phyloP scores from a whole-genome alignment of 2,113 vertebrate genomes.

The Lanius collurio region DNA sequence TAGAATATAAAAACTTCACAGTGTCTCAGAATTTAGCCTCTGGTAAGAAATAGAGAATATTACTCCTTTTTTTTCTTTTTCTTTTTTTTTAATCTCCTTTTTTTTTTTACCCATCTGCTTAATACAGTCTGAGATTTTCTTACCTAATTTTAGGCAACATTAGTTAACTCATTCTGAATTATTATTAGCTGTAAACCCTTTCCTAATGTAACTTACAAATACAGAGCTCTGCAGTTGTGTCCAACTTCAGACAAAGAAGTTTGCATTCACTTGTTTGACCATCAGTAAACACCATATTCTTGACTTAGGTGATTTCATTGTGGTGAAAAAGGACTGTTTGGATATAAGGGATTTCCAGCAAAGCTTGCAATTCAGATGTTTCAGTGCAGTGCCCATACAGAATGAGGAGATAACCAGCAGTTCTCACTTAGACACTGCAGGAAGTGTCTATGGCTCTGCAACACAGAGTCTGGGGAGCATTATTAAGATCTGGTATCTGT shows the following conservation, averaged over 20 bases:
- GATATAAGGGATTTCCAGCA: neutral
- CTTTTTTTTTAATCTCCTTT: neutral
- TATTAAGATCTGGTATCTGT: neutral
- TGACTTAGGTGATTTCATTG: neutral
- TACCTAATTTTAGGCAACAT: neutral
- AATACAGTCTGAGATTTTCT: neutral
- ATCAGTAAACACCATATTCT: neutral
- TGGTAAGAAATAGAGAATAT: neutral
- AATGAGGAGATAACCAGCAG: neutral
- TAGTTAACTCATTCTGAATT: neutral
- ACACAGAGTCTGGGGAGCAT: neutral
- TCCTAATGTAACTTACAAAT: neutral
- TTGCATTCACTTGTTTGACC: neutral
- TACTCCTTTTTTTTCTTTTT: neutral
- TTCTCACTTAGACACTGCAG: neutral
- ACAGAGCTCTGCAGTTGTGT: neutral
- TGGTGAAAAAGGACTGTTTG: neutral
- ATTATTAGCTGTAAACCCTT: neutral
- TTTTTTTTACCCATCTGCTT: rapidly evolving
- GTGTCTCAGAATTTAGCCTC: neutral
- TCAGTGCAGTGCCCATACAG: neutral
- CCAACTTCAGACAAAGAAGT: neutral
- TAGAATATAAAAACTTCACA: neutral
- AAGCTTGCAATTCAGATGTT: neutral
- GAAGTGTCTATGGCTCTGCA: neutral